These are phyloP conservation scores for Phaonia tiefii DNA, from an alignment of 2,888 invertebrate species.

Conservation along the genomic window DNA sequence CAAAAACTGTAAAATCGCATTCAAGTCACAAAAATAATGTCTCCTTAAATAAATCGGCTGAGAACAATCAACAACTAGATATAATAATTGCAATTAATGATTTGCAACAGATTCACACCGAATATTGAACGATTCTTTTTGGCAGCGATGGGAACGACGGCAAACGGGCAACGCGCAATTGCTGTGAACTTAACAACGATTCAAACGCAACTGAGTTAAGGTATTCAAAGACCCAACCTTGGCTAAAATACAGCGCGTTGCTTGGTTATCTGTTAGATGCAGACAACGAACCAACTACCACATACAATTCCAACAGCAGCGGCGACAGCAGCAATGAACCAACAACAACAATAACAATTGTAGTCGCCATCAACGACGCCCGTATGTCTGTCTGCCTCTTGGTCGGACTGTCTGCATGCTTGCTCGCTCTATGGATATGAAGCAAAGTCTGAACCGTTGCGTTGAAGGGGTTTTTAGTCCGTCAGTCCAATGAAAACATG, in stretches of 20 bases:
- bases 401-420: conserved; percentile 28
- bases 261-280: conserved; percentile 67
- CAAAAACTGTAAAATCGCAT: no score
- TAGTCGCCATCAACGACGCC: conserved; percentile 1
- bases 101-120: no score
- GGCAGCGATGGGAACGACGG: neutral
- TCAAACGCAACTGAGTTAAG: conserved; percentile 64
- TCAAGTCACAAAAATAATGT: no score
- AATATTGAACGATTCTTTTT: no score
- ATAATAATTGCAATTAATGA: no score
- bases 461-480: neutral
- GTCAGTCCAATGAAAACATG: conserved; percentile 8
- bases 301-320: conserved; percentile 15
- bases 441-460: conserved; percentile 22
- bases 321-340: neutral
- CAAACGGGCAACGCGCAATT: conserved; percentile 50
- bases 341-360: conserved; percentile 7
- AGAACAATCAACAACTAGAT: no score
- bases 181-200: conserved; percentile 61
- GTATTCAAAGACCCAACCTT: conserved; percentile 63
- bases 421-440: conserved; percentile 6
- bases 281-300: conserved; percentile 63
- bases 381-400: conserved; percentile 36
- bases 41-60: no score
- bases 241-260: conserved; percentile 65